These are phyloP conservation scores for Drosophila lutescens DNA, from an alignment of 2,888 invertebrate species.

Conservation along the genomic window DNA sequence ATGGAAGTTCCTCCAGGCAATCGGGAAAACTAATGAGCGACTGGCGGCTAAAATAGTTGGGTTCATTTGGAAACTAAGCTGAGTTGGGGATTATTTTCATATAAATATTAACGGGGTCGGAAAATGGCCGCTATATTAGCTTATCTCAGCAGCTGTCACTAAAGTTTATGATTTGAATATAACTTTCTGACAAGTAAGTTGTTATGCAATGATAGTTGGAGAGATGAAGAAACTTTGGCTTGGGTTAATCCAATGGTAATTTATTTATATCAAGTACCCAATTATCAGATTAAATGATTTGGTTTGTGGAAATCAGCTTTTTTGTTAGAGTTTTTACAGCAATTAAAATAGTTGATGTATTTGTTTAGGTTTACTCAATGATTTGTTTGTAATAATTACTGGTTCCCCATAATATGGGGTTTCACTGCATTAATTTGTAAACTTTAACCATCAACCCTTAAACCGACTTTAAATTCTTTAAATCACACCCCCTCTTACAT, in stretches of 20 bases:
- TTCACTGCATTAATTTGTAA: background rate
- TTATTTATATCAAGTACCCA: background rate
- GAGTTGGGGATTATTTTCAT: conserved; percentile 32
- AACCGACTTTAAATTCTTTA: conserved; percentile 26
- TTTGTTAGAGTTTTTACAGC: background rate
- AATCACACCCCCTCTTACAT: conserved; percentile 35
- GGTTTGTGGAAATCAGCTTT: background rate
- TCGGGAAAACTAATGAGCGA: conserved; percentile 26
- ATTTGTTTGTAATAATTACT: conserved; percentile 1
- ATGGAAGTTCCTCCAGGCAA: conserved; percentile 9
- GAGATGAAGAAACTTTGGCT: background rate
- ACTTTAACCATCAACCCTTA: background rate
- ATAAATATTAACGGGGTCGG: conserved; percentile 9
- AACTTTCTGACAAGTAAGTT: conserved; percentile 21
- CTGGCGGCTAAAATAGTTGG: conserved; percentile 13
- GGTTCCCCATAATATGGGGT: background rate
- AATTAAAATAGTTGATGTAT: background rate
- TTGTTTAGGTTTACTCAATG: no score
- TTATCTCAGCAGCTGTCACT: conserved; percentile 18
- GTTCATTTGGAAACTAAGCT: conserved; percentile 14
- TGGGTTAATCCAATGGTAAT: background rate
- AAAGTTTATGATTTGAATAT: conserved; percentile 7
- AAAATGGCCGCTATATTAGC: background rate
- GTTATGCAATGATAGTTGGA: conserved; percentile 5
- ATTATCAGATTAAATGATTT: background rate